Evolutionary conservation across 2,113 vertebrate genomes (phyloP).

Genomic region (Triplophysa siluroides): DNA sequence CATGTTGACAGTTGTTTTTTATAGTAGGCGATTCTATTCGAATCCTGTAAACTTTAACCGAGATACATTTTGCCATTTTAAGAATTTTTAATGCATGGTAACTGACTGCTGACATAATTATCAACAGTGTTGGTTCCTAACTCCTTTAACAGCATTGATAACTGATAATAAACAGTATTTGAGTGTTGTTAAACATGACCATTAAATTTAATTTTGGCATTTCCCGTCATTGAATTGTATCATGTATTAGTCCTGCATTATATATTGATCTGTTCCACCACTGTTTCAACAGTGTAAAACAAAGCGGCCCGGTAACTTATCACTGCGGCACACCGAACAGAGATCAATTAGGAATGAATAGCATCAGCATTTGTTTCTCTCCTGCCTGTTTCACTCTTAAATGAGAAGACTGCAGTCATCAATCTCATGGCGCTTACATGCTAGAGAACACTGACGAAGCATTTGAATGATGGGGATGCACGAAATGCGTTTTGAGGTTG

Average conservation of each 20-base stretch:
- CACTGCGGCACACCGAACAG: conserved; percentile 5
- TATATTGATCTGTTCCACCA: not conserved
- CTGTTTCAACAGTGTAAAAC: conserved; percentile 6
- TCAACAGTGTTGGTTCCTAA: too few species aligned
- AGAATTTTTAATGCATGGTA: too few species aligned
- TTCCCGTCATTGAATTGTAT: too few species aligned
- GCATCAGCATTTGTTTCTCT: conserved; percentile 35
- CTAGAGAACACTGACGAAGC: not conserved
- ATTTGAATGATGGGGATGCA: not conserved
- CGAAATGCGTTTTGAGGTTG: not conserved
- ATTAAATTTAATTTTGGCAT: too few species aligned
- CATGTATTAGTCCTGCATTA: not conserved
- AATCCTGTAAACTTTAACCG: too few species aligned
- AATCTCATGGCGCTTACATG: not conserved
- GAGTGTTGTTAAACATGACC: too few species aligned
- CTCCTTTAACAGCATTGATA: too few species aligned
- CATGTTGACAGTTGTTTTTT: too few species aligned
- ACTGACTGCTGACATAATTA: too few species aligned
- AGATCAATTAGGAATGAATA: conserved; percentile 38
- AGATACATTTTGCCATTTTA: too few species aligned
- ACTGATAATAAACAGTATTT: too few species aligned
- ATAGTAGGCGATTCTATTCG: too few species aligned
- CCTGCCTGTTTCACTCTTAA: conserved; percentile 19
- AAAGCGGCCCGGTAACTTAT: conserved; percentile 15
- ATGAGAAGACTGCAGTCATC: not conserved